These are phyloP conservation scores for Sarcophaga variegata DNA, from an alignment of 2,888 invertebrate species.

Conservation along the genomic window DNA sequence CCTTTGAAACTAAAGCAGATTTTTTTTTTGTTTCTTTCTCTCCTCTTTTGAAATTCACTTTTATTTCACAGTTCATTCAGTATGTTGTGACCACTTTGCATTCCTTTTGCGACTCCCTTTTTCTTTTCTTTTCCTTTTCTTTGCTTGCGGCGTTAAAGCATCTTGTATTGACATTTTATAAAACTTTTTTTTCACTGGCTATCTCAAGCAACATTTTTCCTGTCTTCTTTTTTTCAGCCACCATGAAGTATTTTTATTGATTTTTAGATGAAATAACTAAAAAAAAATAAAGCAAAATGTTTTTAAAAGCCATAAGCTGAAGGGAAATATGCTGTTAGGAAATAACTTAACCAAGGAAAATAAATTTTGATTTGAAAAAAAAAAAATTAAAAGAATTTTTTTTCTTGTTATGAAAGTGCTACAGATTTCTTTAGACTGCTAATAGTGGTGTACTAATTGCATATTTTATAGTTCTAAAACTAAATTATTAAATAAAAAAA, in stretches of 20 bases:
- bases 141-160: conserved; percentile 54
- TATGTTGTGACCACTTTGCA: conserved; percentile 65
- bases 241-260: conserved; percentile 61
- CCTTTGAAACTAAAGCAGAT: conserved; percentile 5
- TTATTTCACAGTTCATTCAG: no score
- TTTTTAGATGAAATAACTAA: conserved; percentile 6
- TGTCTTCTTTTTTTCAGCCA: conserved; percentile 38
- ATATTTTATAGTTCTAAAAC: background rate
- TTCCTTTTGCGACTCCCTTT: conserved; percentile 57
- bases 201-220: conserved; percentile 16
- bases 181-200: background rate
- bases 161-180: conserved; percentile 56
- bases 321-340: conserved; percentile 28
- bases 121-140: background rate
- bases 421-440: no score
- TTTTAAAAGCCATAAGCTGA: conserved; percentile 8
- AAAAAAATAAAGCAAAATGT: background rate
- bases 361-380: conserved; percentile 1
- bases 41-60: no score
- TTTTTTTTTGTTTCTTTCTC: background rate
- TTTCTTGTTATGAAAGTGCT: no score
- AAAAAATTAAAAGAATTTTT: background rate
- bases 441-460: no score
- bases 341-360: conserved; percentile 25
- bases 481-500: background rate